Conservation (phyloP, 2,113 vertebrate species). For the Eulemur macaco region DNA sequence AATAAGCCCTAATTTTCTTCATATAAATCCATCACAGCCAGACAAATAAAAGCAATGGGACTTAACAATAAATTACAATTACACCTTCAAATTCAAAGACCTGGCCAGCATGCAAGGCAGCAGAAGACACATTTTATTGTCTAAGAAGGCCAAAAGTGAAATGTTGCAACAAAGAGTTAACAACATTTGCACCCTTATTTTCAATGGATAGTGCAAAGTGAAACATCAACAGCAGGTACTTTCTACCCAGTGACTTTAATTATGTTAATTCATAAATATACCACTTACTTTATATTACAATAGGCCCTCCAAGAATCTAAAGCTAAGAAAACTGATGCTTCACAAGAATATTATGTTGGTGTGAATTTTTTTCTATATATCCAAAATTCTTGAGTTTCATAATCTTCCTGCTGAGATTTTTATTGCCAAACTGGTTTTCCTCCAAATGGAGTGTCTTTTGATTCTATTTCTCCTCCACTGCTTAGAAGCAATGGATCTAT, state of each 20-base stretch:
- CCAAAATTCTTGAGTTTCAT: constrained; percentile 66
- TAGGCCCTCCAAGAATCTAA: constrained; percentile 71
- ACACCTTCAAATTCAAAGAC: constrained; percentile 63
- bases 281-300: constrained; percentile 65
- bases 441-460: constrained; percentile 57
- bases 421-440: constrained; percentile 70
- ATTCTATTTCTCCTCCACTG: neutral
- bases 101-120: neutral
- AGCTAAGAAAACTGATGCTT: constrained; percentile 66
- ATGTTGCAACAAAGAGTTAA: neutral
- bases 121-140: neutral
- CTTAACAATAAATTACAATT: constrained; percentile 65
- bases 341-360: constrained; percentile 57
- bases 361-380: constrained; percentile 3
- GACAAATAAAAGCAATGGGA: constrained; percentile 69
- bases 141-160: constrained; percentile 68
- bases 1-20: constrained; percentile 64
- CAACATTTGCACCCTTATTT: constrained; percentile 53
- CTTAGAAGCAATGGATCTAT: constrained; percentile 56
- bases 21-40: constrained; percentile 53
- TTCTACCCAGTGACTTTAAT: constrained; percentile 70
- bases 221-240: constrained; percentile 54
- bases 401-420: constrained; percentile 68
- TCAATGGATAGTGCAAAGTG: constrained; percentile 53
- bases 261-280: constrained; percentile 67